Evolutionary conservation across 2,797 vertebrate genomes (phyloP), one percentile per base, ranked within the genome.

Genomic region (Limnodromus scolopaceus): DNA sequence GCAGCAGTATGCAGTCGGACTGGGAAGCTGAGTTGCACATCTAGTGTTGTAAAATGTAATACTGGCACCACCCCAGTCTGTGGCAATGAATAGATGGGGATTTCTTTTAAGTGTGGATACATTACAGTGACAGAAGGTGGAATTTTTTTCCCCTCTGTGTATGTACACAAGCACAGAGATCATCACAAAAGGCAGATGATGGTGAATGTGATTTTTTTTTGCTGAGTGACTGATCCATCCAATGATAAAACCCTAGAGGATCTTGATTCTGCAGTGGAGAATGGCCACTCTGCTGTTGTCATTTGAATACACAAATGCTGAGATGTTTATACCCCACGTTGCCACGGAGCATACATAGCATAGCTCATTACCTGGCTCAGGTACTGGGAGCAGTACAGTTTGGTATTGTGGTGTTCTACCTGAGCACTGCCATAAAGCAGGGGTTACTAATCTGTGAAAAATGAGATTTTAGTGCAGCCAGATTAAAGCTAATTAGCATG

Each of bases 131-230:
- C 65, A 72, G 69, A 16, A 34, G 13, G 28, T 63, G 38, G 2
- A 9, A 3, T 9, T 30, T 32, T 27, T 30, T 7, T 1, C 3
- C 13, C 15, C 11, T 9, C 11, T 13, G 4, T 6, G 3, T 45
- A 10, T 61, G 22, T 41, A 22, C 74, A 22, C 19, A 14, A 8
- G 24, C 14, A 15, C 16, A 45, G 46, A 69, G 75, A 69, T 53
- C 34, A 30, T 63, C 75, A 46, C 17, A 65, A 64, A 72, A 89
- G 32, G 41, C 34, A 36, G 54, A 69, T 49, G 45, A 53, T 32
- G 23, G 24, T 48, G 36, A 87, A 78, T 55, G n/a, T 36, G 32
- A 17, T 77, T 64, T 68, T 81, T 80, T 15, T 39, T 43, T 8
- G 1, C 45, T 34, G 53, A 24, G 14, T 61, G 68, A 66, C 39